Evolutionary conservation across 2,888 invertebrate genomes (phyloP).

Genomic region (Hanleya hanleyi): DNA sequence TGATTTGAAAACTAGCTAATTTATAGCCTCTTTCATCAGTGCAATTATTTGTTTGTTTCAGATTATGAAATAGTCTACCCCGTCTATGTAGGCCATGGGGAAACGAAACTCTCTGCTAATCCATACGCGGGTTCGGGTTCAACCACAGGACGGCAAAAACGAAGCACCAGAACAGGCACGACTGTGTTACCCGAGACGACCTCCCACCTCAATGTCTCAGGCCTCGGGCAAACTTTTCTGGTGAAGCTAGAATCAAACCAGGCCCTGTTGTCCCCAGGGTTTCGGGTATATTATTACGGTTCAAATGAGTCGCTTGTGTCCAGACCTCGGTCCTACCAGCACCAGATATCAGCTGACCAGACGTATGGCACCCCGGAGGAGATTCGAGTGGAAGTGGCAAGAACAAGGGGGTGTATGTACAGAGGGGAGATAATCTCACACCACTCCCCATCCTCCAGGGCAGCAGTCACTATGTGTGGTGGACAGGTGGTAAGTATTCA

Average conservation of each 20-base stretch:
- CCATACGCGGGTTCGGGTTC: neutral
- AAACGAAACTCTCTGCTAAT: neutral
- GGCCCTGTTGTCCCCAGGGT: neutral
- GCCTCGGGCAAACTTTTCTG: neutral
- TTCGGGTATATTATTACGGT: neutral
- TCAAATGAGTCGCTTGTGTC: neutral
- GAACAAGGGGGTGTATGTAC: neutral
- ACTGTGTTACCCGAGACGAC: neutral
- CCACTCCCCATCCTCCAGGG: neutral
- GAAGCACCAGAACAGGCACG: neutral
- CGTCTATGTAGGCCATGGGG: neutral
- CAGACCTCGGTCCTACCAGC: neutral
- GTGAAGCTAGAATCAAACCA: neutral
- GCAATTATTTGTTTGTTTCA: no score
- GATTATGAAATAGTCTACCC: conserved; percentile 10
- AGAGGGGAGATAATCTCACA: conserved; percentile 1
- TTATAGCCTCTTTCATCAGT: no score
- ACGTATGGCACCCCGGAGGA: neutral
- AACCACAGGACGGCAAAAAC: neutral
- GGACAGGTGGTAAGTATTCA: neutral
- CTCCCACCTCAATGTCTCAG: conserved; percentile 2
- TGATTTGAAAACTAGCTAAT: no score
- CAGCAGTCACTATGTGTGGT: neutral
- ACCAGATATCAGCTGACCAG: neutral
- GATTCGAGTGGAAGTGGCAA: neutral